Percentiles rank a stretch among this genome's conserved stretches.
phyloP scores from a whole-genome alignment of 2,113 vertebrate genomes.

The Corapipo altera region DNA sequence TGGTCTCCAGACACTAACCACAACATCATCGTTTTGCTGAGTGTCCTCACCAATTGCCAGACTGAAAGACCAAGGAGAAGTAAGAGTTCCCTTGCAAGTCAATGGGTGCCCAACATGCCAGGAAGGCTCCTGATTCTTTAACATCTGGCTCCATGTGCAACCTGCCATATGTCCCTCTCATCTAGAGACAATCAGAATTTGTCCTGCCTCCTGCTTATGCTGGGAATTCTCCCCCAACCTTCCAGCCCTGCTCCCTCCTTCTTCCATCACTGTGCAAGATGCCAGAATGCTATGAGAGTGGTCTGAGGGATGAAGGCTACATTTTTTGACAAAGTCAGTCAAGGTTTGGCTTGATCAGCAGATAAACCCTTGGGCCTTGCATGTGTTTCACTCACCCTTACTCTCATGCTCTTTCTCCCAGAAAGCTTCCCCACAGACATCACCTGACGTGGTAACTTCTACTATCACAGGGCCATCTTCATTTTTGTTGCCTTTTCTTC shows the following conservation, averaged over 20 bases:
- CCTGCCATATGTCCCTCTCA: not conserved
- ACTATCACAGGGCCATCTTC: fast-evolving
- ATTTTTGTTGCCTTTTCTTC: not conserved
- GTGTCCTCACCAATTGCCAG: not conserved
- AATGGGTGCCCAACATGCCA: not conserved
- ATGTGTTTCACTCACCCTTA: not conserved
- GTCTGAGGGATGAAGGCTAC: not conserved
- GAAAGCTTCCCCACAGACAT: not conserved
- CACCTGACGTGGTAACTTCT: not conserved
- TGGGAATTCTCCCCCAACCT: not conserved
- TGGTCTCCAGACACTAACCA: not conserved
- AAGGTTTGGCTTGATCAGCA: not conserved
- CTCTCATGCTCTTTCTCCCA: not conserved
- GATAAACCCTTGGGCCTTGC: not conserved
- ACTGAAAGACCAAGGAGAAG: not conserved
- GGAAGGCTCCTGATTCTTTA: not conserved
- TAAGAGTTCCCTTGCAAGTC: not conserved
- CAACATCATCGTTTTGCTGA: not conserved
- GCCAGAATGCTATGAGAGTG: not conserved
- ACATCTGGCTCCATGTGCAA: not conserved
- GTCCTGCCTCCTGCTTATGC: not conserved
- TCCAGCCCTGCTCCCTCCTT: not conserved
- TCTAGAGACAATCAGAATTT: not conserved
- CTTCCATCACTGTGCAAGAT: not conserved
- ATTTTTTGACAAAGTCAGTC: not conserved